A percentile compares a stretch with the other conserved stretches of the same genome.
Evolutionary conservation across 2,113 vertebrate species (phyloP).

Genomic region (Theristicus caerulescens): DNA sequence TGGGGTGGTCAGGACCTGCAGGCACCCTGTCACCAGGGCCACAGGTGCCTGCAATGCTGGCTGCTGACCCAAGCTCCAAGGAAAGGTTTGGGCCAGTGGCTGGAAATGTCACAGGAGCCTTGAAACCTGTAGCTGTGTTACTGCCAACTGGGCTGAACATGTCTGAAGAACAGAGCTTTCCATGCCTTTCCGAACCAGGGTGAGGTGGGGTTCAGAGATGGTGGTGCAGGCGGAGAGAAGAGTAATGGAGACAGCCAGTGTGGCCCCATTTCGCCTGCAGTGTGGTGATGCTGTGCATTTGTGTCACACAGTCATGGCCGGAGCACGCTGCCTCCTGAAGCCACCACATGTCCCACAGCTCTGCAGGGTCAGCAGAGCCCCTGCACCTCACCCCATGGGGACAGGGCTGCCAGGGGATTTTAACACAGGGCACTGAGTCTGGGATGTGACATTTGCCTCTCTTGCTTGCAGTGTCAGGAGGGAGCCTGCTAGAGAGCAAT

Average conservation of each 20-base stretch:
- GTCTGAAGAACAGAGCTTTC: neutral
- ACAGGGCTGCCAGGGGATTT: neutral
- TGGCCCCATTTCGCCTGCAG: fast-evolving
- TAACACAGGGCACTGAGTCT: neutral
- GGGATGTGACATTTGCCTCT: neutral
- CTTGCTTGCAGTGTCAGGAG: neutral
- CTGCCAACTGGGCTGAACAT: neutral
- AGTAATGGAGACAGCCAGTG: neutral
- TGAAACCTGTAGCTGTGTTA: neutral
- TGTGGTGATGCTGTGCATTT: neutral
- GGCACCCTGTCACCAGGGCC: neutral
- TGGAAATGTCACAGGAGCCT: neutral
- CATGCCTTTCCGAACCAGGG: neutral
- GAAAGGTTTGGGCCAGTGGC: neutral
- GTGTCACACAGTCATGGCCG: fast-evolving
- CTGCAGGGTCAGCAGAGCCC: neutral
- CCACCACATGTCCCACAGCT: fast-evolving
- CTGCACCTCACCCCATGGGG: neutral
- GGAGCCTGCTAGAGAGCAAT: neutral
- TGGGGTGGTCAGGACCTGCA: neutral
- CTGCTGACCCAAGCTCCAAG: neutral
- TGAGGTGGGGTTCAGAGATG: neutral
- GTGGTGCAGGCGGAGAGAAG: neutral
- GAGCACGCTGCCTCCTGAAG: neutral
- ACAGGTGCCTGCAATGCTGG: fast-evolving